Evolutionary conservation across 2,113 vertebrate species (phyloP), one percentile per base, ranked within the genome.

Genomic region (Ictalurus furcatus): DNA sequence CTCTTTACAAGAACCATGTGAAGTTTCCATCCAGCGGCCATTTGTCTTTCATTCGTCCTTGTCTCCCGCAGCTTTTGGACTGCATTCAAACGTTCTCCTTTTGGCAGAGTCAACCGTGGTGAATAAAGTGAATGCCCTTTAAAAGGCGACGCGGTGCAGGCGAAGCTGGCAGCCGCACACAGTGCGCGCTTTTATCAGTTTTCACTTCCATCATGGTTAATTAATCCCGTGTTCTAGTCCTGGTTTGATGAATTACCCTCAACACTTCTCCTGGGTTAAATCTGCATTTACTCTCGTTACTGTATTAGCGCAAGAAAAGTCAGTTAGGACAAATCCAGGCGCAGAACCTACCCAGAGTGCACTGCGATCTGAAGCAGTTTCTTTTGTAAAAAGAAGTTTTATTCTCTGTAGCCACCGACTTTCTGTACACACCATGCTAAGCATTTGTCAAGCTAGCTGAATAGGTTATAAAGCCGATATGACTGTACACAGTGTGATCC

Each of bases 1-100:
- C 76, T 85, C 69, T 87, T 71, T 85, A 91, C 34, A 89, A 90
- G 87, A 90, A 87, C 87, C 89, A 85, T 74, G 82, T 73, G 56
- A 92, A 89, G 89, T 93, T 94, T 93, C 90, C 91, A 92, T 91
- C 91, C 87, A 90, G 90, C 92, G 76, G 89, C 90, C 21, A 52
- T 92, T 93, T 92, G 91, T 92, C 91, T 92, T 91, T 87, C 69
- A 87, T 91, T 80, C 91, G 56, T 85, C 88, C 88, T 85, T 63
- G 82, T 87, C 76, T 74, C 67, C 56, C 69, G 84, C 89, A 58
- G 79, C 80, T 37, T 88, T 90, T 93, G 93, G 91, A 92, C 81
- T 25, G 34, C 52, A 71, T 86, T 82, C 88, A 86, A 73, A 86
- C 40, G 78, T n/a, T 80, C 61, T 88, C 73, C 48, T 84, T 44